Percentiles rank a stretch among this genome's conserved stretches.
phyloP scores from a whole-genome alignment of 2,797 vertebrate species.

The Tiaroga cobitis region DNA sequence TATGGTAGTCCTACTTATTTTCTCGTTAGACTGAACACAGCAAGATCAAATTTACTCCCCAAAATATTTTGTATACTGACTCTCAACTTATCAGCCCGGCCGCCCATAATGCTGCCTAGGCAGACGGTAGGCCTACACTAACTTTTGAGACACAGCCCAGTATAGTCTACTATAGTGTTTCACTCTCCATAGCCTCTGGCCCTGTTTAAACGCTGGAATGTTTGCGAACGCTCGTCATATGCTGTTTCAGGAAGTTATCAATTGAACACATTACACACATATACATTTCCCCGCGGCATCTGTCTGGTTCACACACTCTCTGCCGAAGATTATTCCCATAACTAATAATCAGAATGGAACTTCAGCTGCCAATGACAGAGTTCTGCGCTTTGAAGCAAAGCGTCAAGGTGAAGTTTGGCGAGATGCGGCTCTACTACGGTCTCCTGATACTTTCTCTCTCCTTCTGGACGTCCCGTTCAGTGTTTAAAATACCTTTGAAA shows the following conservation, averaged over 20 bases:
- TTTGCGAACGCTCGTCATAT: constrained; percentile 60
- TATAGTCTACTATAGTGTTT: no score
- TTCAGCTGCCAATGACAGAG: neutral
- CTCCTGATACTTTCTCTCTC: constrained; percentile 64
- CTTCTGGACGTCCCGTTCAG: constrained; percentile 61
- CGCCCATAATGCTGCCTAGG: neutral
- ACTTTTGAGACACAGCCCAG: neutral
- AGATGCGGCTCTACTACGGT: constrained; percentile 49
- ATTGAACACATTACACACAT: neutral
- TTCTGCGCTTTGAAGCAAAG: neutral
- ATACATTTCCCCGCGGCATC: constrained; percentile 1
- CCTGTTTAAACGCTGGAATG: constrained; percentile 18
- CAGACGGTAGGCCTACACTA: neutral
- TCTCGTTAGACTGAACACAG: no score
- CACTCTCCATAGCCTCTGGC: neutral
- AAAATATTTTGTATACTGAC: no score
- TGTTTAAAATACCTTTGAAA: constrained; percentile 75
- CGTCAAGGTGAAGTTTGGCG: constrained; percentile 49
- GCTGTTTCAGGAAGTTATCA: constrained; percentile 57
- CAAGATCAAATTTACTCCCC: no score
- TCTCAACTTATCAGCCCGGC: accelerated
- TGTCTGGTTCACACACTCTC: constrained; percentile 15
- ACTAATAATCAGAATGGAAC: constrained; percentile 1
- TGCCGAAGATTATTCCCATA: neutral
- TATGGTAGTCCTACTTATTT: no score